phyloP scores from a whole-genome alignment of 2,888 invertebrate genomes.

The Protophormia terraenovae region DNA sequence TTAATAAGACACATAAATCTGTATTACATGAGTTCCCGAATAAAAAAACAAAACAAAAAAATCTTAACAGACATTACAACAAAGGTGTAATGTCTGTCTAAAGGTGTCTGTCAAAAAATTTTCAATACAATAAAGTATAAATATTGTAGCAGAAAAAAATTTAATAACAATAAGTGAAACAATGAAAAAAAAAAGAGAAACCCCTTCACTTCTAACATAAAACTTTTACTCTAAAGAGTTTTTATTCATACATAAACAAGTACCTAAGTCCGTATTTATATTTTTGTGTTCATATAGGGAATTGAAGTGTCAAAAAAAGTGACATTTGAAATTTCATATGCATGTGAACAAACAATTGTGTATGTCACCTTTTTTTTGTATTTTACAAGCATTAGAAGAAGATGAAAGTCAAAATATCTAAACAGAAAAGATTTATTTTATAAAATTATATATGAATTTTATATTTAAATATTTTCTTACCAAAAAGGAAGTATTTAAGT shows the following conservation, averaged over 20 bases:
- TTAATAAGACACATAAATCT: constrained; percentile 66
- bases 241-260: neutral
- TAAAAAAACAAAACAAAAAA: neutral
- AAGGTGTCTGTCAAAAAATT: constrained; percentile 59
- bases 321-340: constrained; percentile 60
- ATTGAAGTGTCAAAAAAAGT: constrained; percentile 64
- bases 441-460: neutral
- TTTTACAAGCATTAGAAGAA: constrained; percentile 36
- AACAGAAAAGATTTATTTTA: constrained; percentile 2
- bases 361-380: neutral
- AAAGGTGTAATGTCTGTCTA: too few species aligned
- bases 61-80: neutral
- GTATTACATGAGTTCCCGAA: constrained; percentile 52
- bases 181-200: neutral
- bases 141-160: neutral
- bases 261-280: constrained; percentile 12
- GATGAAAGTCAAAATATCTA: constrained; percentile 41
- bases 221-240: constrained; percentile 8
- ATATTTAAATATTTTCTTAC: neutral
- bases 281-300: constrained; percentile 19
- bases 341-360: neutral
- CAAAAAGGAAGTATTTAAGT: constrained; percentile 50
- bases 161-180: constrained; percentile 42
- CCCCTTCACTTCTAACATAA: constrained; percentile 26
- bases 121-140: constrained; percentile 30